Evolutionary conservation across 1,140 invertebrate genomes (phyloP), one percentile per base, ranked within the genome.

Genomic region (Pogonomyrmex californicus): DNA sequence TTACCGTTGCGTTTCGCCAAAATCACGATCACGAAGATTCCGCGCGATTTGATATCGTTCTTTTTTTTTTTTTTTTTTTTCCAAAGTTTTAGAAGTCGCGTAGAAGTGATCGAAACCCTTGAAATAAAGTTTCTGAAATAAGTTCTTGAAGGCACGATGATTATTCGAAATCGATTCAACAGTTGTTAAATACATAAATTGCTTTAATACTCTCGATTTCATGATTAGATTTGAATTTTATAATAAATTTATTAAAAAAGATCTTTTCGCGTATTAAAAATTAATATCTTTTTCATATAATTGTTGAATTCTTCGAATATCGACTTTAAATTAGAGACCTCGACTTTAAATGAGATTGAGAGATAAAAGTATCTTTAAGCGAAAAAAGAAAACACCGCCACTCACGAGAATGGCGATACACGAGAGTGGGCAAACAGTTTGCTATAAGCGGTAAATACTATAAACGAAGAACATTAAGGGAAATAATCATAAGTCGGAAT

Each of bases 401-500:
- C 41, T 23, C 17, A 38, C 36, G 23, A 83, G 7, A 12, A 17
- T 44, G 17, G 17, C 7, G 7, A 68, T 73, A 33, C 10, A n/a
- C n/a, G n/a, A n/a, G n/a, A n/a, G 9, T 54, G 30, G 5, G 17
- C 14, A 36, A 65, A 65, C 33, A 14, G 4, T 47, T 78, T 49
- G 30, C 6, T n/a, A 0, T 14, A 12, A 79, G 14, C 23, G 38
- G 12, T 73, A n/a, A n/a, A 44, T 23, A 23, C 23, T 23, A 23
- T 38, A 33, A 60, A 47, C 41, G 10, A 79, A 65, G 51, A 58
- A 73, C 30, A 56, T 66, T 38, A 47, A 51, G 38, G 73, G n/a
- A 78, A n/a, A 51, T 70, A 78, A 14, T 1, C 23, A 12, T 73
- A 83, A 73, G 38, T 33, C 5, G 30, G 12, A 85, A 77, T 65